A percentile compares a stretch with the other conserved stretches of the same genome.
These are phyloP conservation scores for Carterocephalus palaemon DNA, from an alignment of 2,888 invertebrate species.

Conservation along the genomic window DNA sequence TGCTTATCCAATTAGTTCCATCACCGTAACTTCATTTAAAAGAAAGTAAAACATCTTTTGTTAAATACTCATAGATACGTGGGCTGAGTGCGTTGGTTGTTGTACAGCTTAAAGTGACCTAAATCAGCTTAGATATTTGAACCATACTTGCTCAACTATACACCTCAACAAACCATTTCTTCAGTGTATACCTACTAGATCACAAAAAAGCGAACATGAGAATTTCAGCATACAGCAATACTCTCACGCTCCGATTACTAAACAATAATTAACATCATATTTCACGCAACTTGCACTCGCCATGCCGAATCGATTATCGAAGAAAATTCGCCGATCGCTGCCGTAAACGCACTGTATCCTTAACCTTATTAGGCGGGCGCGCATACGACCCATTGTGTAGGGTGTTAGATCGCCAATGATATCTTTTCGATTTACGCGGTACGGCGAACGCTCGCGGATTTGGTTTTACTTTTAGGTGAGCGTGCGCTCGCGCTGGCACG, in stretches of 20 bases:
- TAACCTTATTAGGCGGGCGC: constrained; percentile 62
- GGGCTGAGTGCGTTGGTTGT: background rate
- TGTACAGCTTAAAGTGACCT: background rate
- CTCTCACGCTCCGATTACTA: constrained; percentile 55
- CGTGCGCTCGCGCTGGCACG: constrained; percentile 64
- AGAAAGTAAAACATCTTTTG: constrained; percentile 2
- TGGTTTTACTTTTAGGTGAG: constrained; percentile 64
- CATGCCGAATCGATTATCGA: constrained; percentile 52
- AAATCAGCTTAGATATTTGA: too few species aligned
- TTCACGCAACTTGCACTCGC: constrained; percentile 40
- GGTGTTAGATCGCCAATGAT: constrained; percentile 54
- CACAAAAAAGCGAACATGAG: constrained; percentile 19
- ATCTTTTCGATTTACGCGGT: constrained; percentile 52
- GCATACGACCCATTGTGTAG: constrained; percentile 45
- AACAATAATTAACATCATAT: constrained; percentile 46
- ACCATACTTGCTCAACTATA: too few species aligned
- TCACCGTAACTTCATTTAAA: constrained; percentile 1
- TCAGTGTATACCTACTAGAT: constrained; percentile 1
- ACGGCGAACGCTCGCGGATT: constrained; percentile 53
- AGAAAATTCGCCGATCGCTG: constrained; percentile 47
- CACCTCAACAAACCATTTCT: background rate
- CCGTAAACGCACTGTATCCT: constrained; percentile 58
- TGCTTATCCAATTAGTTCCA: constrained; percentile 8
- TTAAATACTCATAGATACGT: constrained; percentile 3
- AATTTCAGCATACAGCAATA: constrained; percentile 24